Base-by-base conservation (phyloP, 2,888 invertebrate genomes). In the Bhutanitis thaidina region DNA sequence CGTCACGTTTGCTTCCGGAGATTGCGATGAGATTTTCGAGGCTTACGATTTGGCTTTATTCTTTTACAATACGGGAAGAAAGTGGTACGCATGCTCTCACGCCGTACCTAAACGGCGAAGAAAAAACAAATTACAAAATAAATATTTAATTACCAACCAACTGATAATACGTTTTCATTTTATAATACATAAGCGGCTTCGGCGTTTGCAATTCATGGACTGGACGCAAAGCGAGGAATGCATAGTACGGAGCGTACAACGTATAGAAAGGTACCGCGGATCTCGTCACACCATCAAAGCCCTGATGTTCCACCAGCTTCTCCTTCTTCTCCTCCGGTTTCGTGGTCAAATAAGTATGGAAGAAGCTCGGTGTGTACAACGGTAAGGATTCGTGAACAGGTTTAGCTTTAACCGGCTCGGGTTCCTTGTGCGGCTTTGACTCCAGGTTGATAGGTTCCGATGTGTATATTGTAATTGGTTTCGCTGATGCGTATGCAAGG, bases 401-500 rank as follows among this genome's bases (percentile, higher is more conserved):
- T 44, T 45, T 30, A 5, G 4, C 25, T 27, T 20, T 25, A 4
- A 34, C 12, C n/a, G 34, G 13, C 10, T 43, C 43, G 0, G 43
- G 44, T 12, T 43, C 43, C 7, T 50, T 50, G 27, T 41, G 32
- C 1, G 47, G 39, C 1, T 43, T 1, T 0, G 43, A 37, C n/a
- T 50, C 49, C 10, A 50, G n/a, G 27, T 50, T 50, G 14, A 50
- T 44, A 5, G 49, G 49, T 27, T 50, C 49, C 7, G 49, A 50
- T 12, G 49, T 50, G 44, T 50, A 50, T 15, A 50, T 50, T 7
- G 49, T 50, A 15, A 50, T 50, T 1, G 49, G 49, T 10, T 39
- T 50, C 8, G 49, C 14, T 2, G 39, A 5, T 4, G 29, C 32
- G 5, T 3, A 34, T n/a, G 38, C 15, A 8, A 40, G n/a, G 0